Base-by-base conservation (phyloP, 2,797 vertebrate genomes). In the Sebastes diploproa region DNA sequence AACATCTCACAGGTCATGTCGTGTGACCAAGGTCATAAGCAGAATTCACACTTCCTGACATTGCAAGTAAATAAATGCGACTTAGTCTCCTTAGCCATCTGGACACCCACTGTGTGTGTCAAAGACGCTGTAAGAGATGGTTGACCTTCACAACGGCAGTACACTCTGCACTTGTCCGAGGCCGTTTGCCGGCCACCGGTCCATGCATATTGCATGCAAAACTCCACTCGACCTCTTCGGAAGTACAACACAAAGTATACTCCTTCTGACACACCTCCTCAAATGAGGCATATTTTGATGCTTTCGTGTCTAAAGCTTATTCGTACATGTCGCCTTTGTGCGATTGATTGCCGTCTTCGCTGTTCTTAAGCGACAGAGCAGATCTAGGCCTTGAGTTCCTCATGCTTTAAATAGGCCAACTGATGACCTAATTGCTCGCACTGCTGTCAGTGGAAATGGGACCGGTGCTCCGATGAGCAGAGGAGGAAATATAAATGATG, bases 401-500 rank as follows among this genome's bases (percentile, higher is more conserved):
- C 77, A 13, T 72, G 71, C 90, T 92, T 87, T 90, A 95, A 94
- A 93, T 95, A 95, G 93, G 86, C 90, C 89, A 82, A 77, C 78
- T 76, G 74, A 87, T 93, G 94, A 95, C 94, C 93, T 93, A 91
- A 94, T 93, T 96, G 91, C 82, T 71, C 77, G 59, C 23, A 64
- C 84, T 67, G 89, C 90, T 92, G 89, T 92, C 82, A 88, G 69
- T 84, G 66, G 79, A 92, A 93, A 81, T 86, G 75, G 85, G 77
- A 82, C 80, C 69, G 81, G 71, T 81, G 71, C 82, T 78, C 64
- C 2, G 32, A 56, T 65, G 78, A 83, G 46, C 46, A 54, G 68
- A 78, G 54, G 29, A 70, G 69, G 52, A 71, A 65, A 69, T 58
- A 23, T 60, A 77, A 69, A 75, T 76, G 52, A 75, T 64, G 68